A percentile compares a stretch with the other conserved stretches of the same genome.
These are phyloP conservation scores for Hypomesus transpacificus DNA, from an alignment of 2,113 vertebrate genomes.

Conservation along the genomic window DNA sequence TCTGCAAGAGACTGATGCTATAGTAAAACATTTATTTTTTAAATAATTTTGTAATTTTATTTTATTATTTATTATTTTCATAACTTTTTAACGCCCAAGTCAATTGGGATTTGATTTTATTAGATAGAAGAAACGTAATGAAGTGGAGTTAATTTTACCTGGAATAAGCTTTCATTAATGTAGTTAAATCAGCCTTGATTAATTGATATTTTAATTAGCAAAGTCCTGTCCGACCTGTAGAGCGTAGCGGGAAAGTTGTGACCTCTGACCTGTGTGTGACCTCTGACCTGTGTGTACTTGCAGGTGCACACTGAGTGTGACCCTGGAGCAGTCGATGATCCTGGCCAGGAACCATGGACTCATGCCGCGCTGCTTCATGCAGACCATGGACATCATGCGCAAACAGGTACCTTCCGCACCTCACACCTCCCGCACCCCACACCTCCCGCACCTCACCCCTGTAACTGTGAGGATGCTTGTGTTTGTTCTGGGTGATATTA, in stretches of 20 bases:
- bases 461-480: neutral
- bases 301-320: constrained; percentile 89
- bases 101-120: no score
- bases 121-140: no score
- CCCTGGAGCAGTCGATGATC: constrained; percentile 90
- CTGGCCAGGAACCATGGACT: constrained; percentile 91
- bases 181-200: no score
- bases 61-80: no score
- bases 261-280: constrained; percentile 20
- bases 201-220: no score
- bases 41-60: no score
- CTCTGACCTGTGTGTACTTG: constrained; percentile 20
- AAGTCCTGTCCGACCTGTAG: no score
- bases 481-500: neutral
- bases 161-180: no score
- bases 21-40: no score
- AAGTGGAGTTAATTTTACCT: no score
- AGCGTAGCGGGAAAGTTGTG: neutral
- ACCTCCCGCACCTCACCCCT: neutral
- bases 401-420: constrained; percentile 80
- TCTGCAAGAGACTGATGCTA: no score
- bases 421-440: neutral
- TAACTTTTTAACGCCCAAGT: no score
- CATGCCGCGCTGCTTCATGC: constrained; percentile 93
- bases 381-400: constrained; percentile 96